A percentile compares a stretch with the other conserved stretches of the same genome.
Conservation (phyloP, 2,113 vertebrate species). For the Mystacornis crossleyi region DNA sequence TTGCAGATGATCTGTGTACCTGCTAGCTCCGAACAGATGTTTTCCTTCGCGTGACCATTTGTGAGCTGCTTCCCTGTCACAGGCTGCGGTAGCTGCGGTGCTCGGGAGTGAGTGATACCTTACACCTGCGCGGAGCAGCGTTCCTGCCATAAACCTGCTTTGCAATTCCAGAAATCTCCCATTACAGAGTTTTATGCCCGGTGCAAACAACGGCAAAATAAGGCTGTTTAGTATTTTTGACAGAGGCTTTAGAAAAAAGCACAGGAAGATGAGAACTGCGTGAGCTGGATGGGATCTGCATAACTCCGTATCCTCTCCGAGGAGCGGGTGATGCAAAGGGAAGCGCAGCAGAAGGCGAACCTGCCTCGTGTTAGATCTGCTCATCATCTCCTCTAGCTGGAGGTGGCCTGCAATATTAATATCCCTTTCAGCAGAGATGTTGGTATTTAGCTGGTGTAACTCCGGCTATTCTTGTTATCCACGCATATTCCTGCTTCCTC, state of each 20-base stretch:
- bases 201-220: not conserved
- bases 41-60: slow-evolving; percentile 36
- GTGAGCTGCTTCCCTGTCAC: slow-evolving; percentile 46
- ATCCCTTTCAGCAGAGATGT: not conserved
- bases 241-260: not conserved
- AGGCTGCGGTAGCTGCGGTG: not conserved
- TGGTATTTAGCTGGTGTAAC: slow-evolving; percentile 26
- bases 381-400: not conserved
- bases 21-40: slow-evolving; percentile 43
- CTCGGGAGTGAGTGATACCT: slow-evolving; percentile 13
- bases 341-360: not conserved
- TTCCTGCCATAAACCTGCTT: not conserved
- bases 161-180: not conserved
- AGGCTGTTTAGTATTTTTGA: not conserved
- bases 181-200: not conserved
- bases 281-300: not conserved
- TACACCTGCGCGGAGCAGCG: not conserved
- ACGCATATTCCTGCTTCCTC: not conserved
- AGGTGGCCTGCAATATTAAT: not conserved
- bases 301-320: fast-evolving
- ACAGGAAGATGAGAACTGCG: not conserved
- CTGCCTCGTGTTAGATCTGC: not conserved
- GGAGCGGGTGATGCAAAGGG: not conserved
- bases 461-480: slow-evolving; percentile 1
- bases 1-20: slow-evolving; percentile 52